Evolutionary conservation across 2,797 vertebrate genomes (phyloP).

Genomic region (Liparis tanakae): DNA sequence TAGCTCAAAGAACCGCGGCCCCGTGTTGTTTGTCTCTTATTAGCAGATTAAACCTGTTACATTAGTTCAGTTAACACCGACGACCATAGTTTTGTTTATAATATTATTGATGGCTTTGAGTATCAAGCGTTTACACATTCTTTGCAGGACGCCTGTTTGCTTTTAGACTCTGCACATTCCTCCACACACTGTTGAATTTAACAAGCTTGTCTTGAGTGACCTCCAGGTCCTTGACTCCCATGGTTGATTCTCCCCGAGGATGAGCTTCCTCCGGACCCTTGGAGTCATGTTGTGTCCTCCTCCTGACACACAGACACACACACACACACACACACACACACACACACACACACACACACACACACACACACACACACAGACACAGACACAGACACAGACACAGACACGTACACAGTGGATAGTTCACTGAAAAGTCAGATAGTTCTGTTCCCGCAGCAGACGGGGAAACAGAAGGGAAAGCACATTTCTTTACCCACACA

Average conservation of each 20-base stretch:
- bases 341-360: too few relatives aligned
- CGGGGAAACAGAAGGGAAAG: constrained; percentile 65
- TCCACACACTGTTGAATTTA: constrained; percentile 65
- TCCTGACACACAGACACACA: not conserved
- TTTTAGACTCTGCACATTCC: constrained; percentile 58
- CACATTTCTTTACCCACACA: constrained; percentile 44
- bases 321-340: not conserved
- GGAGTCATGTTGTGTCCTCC: constrained; percentile 39
- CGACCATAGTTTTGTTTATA: constrained; percentile 24
- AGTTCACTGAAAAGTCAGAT: constrained; percentile 76
- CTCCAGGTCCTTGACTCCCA: constrained; percentile 64
- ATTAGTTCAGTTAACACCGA: constrained; percentile 23
- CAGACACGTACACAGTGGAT: constrained; percentile 22
- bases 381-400: too few relatives aligned
- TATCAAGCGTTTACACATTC: constrained; percentile 50
- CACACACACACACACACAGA: too few relatives aligned
- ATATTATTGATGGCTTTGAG: constrained; percentile 41
- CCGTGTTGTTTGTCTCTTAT: constrained; percentile 18
- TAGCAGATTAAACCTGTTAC: constrained; percentile 9
- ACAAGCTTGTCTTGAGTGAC: constrained; percentile 65
- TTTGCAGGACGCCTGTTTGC: constrained; percentile 45
- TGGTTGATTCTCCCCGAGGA: constrained; percentile 49
- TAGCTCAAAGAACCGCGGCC: not conserved
- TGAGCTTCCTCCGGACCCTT: constrained; percentile 55
- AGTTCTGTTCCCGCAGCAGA: constrained; percentile 70